Evolutionary conservation across 2,113 vertebrate genomes (phyloP), one percentile per base, ranked within the genome.

Genomic region (Prionailurus viverrinus): DNA sequence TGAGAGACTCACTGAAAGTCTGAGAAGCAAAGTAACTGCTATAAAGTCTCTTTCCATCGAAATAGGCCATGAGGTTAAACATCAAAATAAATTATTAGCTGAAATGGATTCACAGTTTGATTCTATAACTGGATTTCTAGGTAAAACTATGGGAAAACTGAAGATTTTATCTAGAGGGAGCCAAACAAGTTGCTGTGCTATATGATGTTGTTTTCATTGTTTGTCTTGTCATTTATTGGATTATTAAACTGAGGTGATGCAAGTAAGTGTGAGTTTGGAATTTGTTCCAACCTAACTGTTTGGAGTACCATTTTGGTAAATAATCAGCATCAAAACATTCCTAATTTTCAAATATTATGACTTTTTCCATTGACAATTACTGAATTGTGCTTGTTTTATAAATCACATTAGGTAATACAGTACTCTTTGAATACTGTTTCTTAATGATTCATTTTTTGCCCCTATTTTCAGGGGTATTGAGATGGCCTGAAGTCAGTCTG

Each of bases 171-270:
- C 99, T 97, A 99, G 99, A 98, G 99, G 99, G 97, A 99, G 99
- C 98, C 99, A 99, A 97, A 99, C 99, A 80, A 99, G 96, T 98
- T 99, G 3, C 97, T 99, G 76, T 99, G 99, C 98, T 99, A 99
- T 98, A 99, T 99, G 99, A 99, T 99, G 98, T 99, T 99, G 19
- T 99, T 99, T 96, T 99, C 99, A 36, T 90, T 99, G 6, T 99
- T 99, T 83, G 99, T 99, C 31, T 99, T 94, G 98, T 99, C 90
- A 99, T 99, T 97, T 99, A 99, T 97, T 99, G 99, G 99, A 99
- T 99, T 98, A 99, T 99, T 98, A 99, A 99, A 98, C 96, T 99
- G 89, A 99, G 99, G 98, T 99, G 98, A 99, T 99, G 65, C 65
- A 95, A 51, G 45, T 91, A 96, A 84, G 93, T 91, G 76, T 76